A percentile compares a stretch with the other conserved stretches of the same genome.
Evolutionary conservation across 1,140 invertebrate genomes (phyloP).

Genomic region (Harlomillsia oculata): DNA sequence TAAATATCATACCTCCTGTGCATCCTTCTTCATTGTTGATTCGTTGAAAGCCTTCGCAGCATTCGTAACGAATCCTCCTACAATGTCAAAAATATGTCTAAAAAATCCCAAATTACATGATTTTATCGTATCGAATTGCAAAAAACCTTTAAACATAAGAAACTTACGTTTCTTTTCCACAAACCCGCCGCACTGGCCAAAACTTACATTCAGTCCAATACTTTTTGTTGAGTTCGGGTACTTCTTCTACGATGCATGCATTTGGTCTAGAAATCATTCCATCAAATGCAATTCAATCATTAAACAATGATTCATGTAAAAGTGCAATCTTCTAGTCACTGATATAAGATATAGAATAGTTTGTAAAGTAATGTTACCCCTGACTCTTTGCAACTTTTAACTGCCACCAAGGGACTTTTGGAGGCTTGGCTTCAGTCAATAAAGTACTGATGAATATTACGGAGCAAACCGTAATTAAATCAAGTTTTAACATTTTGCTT

Average conservation of each 20-base stretch:
- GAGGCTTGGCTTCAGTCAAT: too few relatives aligned
- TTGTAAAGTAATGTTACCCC: too few relatives aligned
- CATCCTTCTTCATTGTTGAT: conserved; percentile 42
- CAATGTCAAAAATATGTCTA: conserved; percentile 5
- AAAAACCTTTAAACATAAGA: conserved; percentile 32
- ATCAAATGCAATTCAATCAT: too few relatives aligned
- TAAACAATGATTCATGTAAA: background rate
- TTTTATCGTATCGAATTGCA: too few relatives aligned
- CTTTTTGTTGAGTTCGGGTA: conserved; percentile 41
- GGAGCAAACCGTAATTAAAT: too few relatives aligned
- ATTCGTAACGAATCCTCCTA: conserved; percentile 46
- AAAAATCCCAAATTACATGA: conserved; percentile 5
- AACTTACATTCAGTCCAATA: conserved; percentile 47
- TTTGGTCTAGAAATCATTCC: too few relatives aligned
- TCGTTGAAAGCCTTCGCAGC: conserved; percentile 46
- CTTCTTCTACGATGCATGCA: conserved; percentile 45
- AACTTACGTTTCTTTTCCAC: conserved; percentile 45
- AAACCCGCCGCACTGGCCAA: conserved; percentile 44
- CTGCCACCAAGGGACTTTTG: conserved; percentile 39
- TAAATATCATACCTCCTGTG: conserved; percentile 43
- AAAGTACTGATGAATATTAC: too few relatives aligned
- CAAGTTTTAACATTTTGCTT: too few relatives aligned
- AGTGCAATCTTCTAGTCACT: background rate
- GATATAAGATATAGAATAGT: background rate
- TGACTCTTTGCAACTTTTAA: conserved; percentile 40